Evolutionary conservation across 2,888 invertebrate species (phyloP).

Genomic region (Vesta saturnalis): DNA sequence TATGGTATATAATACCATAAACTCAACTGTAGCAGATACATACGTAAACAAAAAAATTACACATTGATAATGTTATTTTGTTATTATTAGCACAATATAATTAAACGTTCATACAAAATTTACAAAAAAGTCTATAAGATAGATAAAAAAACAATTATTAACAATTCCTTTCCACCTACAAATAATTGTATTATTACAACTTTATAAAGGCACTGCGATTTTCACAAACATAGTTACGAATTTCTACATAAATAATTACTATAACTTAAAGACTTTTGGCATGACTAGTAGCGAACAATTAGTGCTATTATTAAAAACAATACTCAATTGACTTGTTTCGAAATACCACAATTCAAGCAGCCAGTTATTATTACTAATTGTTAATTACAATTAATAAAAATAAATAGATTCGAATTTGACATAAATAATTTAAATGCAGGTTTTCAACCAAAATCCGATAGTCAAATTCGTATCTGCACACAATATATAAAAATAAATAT

Average conservation of each 20-base stretch:
- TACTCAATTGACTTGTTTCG: constrained; percentile 5
- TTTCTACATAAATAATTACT: constrained; percentile 28
- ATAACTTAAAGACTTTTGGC: constrained; percentile 38
- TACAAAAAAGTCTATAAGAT: constrained; percentile 28
- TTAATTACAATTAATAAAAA: constrained; percentile 30
- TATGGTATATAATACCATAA: constrained; percentile 32
- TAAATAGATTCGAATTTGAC: constrained; percentile 15
- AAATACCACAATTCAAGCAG: constrained; percentile 8
- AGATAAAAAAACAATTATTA: constrained; percentile 29
- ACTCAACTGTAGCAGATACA: constrained; percentile 33
- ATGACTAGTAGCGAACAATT: constrained; percentile 42
- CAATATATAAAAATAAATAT: constrained; percentile 35
- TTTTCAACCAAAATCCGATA: background rate
- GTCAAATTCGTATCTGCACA: constrained; percentile 11
- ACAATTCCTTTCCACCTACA: constrained; percentile 38
- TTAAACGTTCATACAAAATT: constrained; percentile 32
- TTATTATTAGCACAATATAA: constrained; percentile 27
- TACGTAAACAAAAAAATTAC: constrained; percentile 38
- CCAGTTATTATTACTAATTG: constrained; percentile 29
- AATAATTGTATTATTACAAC: constrained; percentile 42
- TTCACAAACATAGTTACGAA: constrained; percentile 31
- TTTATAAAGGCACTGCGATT: constrained; percentile 45
- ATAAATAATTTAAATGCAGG: background rate
- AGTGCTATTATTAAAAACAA: constrained; percentile 20
- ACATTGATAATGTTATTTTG: constrained; percentile 38